These are phyloP conservation scores for Lepidocolaptes lacrymiger DNA, from an alignment of 2,797 vertebrate genomes.

Conservation along the genomic window DNA sequence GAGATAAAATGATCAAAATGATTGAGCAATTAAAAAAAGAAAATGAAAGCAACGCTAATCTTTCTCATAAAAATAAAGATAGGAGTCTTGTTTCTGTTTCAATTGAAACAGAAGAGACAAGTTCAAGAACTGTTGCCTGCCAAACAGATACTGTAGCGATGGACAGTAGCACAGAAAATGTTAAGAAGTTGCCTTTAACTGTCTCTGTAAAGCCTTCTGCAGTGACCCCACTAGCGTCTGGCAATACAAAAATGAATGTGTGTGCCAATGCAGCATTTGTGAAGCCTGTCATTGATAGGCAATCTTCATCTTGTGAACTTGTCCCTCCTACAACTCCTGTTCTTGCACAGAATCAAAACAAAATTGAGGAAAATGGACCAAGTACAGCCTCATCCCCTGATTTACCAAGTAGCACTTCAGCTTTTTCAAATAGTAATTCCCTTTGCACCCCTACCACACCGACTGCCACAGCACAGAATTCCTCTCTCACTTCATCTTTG, in stretches of 20 bases:
- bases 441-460: slow-evolving; percentile 61
- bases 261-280: slow-evolving; percentile 55
- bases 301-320: slow-evolving; percentile 75
- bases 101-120: slow-evolving; percentile 84
- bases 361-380: slow-evolving; percentile 87
- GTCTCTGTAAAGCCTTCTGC: slow-evolving; percentile 86
- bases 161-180: slow-evolving; percentile 80
- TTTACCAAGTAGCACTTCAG: slow-evolving; percentile 56
- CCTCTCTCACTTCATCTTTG: slow-evolving; percentile 57
- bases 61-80: slow-evolving; percentile 69
- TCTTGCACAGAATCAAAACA: slow-evolving; percentile 63
- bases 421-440: slow-evolving; percentile 46
- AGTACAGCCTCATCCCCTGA: slow-evolving; percentile 75
- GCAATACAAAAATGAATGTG: slow-evolving; percentile 81
- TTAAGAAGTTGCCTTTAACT: slow-evolving; percentile 84
- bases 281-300: slow-evolving; percentile 76
- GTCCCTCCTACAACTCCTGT: slow-evolving; percentile 49
- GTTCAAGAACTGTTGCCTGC: slow-evolving; percentile 83
- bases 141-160: slow-evolving; percentile 84
- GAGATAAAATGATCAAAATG: slow-evolving; percentile 87
- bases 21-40: slow-evolving; percentile 91
- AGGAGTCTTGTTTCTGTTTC: slow-evolving; percentile 82
- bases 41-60: slow-evolving; percentile 75
- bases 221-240: slow-evolving; percentile 80
- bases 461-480: slow-evolving; percentile 56